Conservation (phyloP, 1,140 invertebrate genomes). For the Neotoxoptera formosana region DNA sequence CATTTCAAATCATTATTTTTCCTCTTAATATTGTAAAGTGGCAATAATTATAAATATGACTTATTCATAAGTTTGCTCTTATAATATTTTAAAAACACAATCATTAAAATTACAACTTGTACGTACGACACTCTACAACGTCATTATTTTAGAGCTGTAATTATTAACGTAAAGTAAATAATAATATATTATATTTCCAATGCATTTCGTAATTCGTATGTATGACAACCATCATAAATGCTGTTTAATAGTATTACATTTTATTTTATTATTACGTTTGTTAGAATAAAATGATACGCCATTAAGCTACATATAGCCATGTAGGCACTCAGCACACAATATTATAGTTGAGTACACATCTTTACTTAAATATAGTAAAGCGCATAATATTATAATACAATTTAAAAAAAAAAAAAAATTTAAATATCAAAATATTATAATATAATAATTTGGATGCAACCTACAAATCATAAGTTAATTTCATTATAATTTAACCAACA, state of each 20-base stretch:
- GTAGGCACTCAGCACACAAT: background rate
- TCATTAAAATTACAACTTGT: background rate
- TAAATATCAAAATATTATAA: no score
- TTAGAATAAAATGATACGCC: background rate
- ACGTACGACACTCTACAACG: background rate
- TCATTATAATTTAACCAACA: no score
- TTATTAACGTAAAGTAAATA: background rate
- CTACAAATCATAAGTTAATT: no score
- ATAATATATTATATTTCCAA: background rate
- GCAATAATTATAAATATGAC: background rate
- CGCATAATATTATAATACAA: no score
- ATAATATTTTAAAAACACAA: background rate
- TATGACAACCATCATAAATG: background rate
- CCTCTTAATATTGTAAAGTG: background rate
- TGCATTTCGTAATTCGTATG: background rate
- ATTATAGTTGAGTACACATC: background rate
- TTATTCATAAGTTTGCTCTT: background rate
- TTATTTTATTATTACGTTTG: no score
- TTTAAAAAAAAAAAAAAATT: no score
- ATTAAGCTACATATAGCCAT: no score
- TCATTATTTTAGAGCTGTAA: background rate
- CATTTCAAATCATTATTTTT: constrained; percentile 2
- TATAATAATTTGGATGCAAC: no score
- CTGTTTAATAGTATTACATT: no score
- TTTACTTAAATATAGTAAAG: no score